These are phyloP conservation scores for Eupeodes corollae DNA, from an alignment of 1,140 invertebrate species.

Conservation along the genomic window DNA sequence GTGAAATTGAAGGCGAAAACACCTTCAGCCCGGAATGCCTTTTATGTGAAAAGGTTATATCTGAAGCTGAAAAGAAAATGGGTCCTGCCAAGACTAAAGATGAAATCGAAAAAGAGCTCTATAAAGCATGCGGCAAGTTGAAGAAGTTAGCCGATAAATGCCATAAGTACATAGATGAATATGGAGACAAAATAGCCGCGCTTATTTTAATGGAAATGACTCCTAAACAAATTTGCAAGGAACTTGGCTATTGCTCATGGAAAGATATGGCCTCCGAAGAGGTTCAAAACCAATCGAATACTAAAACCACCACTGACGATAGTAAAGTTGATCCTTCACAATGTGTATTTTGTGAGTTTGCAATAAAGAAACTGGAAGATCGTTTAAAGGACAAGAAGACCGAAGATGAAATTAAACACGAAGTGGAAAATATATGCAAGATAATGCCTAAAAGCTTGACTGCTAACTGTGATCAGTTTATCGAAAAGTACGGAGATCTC, in stretches of 20 bases:
- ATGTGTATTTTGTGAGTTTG: constrained; percentile 56
- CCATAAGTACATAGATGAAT: constrained; percentile 24
- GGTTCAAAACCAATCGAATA: constrained; percentile 3
- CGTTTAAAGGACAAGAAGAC: constrained; percentile 48
- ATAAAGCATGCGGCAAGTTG: constrained; percentile 22
- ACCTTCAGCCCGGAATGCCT: constrained; percentile 22
- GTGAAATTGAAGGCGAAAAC: constrained; percentile 17
- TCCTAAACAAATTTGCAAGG: constrained; percentile 32
- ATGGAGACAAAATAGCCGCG: constrained; percentile 26
- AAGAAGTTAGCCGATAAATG: constrained; percentile 23
- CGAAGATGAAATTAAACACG: constrained; percentile 59
- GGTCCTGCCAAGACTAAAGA: constrained; percentile 18
- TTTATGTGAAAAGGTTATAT: constrained; percentile 28
- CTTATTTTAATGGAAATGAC: constrained; percentile 26
- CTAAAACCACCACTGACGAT: too few relatives aligned
- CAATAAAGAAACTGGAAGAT: constrained; percentile 52
- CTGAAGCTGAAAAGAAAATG: constrained; percentile 20
- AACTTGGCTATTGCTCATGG: constrained; percentile 23
- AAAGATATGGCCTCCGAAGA: constrained; percentile 29
- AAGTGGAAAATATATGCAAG: constrained; percentile 60
- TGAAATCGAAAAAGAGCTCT: constrained; percentile 23
- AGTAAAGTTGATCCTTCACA: not conserved
- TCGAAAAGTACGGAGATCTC: constrained; percentile 63
- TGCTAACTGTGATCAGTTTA: constrained; percentile 61
- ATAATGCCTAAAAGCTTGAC: constrained; percentile 54